Percentiles rank a stretch among this genome's conserved stretches.
Evolutionary conservation across 2,888 invertebrate species (phyloP).

Genomic region (Ephialtes manifestator): DNA sequence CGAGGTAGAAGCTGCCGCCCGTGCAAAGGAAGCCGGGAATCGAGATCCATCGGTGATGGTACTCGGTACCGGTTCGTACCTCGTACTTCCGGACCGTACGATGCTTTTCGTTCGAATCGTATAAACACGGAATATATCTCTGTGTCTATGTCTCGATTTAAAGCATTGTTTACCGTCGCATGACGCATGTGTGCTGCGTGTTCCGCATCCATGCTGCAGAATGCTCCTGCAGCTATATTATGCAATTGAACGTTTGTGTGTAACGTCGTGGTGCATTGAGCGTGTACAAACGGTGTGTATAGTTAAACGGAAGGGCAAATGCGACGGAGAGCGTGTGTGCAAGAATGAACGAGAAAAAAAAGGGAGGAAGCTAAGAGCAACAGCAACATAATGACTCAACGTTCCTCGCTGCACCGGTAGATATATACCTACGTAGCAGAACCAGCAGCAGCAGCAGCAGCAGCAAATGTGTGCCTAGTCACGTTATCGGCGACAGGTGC

Average conservation of each 20-base stretch:
- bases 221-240: conserved; percentile 27
- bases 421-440: background rate
- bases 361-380: conserved; percentile 31
- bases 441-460: background rate
- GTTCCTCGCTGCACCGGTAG: conserved; percentile 14
- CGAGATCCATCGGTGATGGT: conserved; percentile 30
- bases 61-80: conserved; percentile 65
- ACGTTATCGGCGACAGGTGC: conserved; percentile 76
- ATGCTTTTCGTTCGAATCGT: conserved; percentile 29
- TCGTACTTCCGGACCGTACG: conserved; percentile 62
- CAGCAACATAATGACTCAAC: conserved; percentile 47
- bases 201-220: conserved; percentile 12
- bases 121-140: background rate
- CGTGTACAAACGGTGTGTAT: conserved; percentile 10
- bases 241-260: conserved; percentile 52
- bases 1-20: conserved; percentile 30
- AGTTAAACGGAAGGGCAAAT: conserved; percentile 18
- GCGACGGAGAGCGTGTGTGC: background rate
- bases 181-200: too few relatives aligned
- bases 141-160: background rate
- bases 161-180: conserved; percentile 47
- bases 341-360: conserved; percentile 11
- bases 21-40: conserved; percentile 18
- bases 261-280: conserved; percentile 20
- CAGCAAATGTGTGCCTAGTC: conserved; percentile 64